Percentiles rank a stretch among this genome's conserved stretches.
These are phyloP conservation scores for Drosophila kurseongensis DNA, from an alignment of 1,140 invertebrate species.

Conservation along the genomic window DNA sequence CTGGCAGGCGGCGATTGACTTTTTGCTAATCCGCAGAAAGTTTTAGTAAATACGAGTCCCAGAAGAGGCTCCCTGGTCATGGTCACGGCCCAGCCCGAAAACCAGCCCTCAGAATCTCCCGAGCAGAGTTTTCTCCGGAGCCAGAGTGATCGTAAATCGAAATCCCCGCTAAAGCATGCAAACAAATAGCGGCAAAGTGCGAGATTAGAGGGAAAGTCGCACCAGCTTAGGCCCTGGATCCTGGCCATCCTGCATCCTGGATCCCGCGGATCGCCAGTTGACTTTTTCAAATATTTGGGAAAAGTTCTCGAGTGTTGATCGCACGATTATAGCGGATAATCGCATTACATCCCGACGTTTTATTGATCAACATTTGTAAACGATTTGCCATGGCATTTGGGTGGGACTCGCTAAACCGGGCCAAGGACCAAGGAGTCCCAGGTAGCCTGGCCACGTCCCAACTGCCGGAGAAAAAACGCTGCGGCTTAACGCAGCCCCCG, in stretches of 20 bases:
- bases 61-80: conserved; percentile 34
- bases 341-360: conserved; percentile 63
- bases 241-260: conserved; percentile 15
- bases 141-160: conserved; percentile 58
- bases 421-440: conserved; percentile 49
- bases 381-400: conserved; percentile 60
- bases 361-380: conserved; percentile 82
- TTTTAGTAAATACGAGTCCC: conserved; percentile 63
- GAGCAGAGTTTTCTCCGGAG: conserved; percentile 17
- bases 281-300: conserved; percentile 80
- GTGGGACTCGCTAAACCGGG: conserved; percentile 24
- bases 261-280: conserved; percentile 48
- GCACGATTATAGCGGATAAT: conserved; percentile 77
- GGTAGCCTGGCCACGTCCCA: conserved; percentile 35
- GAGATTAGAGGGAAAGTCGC: conserved; percentile 64
- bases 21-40: conserved; percentile 62
- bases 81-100: conserved; percentile 6
- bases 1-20: conserved; percentile 58
- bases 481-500: conserved; percentile 75
- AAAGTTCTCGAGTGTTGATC: conserved; percentile 62
- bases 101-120: conserved; percentile 4
- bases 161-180: conserved; percentile 79
- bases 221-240: conserved; percentile 53
- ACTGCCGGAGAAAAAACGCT: conserved; percentile 18
- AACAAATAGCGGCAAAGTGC: conserved; percentile 73